Percentiles rank a stretch among this genome's conserved stretches.
Conservation (phyloP, 2,113 vertebrate species). For the Bubalus kerabau region DNA sequence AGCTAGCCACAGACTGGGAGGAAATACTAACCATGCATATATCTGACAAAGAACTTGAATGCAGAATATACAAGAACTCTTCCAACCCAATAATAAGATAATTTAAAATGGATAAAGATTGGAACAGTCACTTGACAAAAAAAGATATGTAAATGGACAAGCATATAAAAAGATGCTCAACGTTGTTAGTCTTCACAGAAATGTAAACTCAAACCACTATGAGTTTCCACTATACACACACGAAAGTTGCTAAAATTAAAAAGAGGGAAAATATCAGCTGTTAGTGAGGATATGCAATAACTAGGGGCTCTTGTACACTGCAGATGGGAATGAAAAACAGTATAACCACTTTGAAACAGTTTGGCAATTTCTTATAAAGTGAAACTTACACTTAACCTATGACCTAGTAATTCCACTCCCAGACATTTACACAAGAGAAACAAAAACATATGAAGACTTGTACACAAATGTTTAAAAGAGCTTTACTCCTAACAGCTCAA, state of each 20-base stretch:
- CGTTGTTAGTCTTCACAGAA: neutral
- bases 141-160: neutral
- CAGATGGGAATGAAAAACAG: neutral
- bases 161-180: neutral
- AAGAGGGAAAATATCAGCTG: neutral
- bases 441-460: neutral
- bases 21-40: neutral
- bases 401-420: neutral
- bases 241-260: neutral
- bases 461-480: neutral
- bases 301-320: neutral
- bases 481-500: neutral
- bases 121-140: neutral
- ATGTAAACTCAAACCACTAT: neutral
- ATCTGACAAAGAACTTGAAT: neutral
- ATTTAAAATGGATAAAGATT: neutral
- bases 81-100: neutral
- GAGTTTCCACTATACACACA: neutral
- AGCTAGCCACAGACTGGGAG: neutral
- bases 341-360: neutral
- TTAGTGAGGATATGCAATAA: rapidly evolving
- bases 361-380: neutral
- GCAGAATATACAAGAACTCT: neutral
- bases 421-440: neutral
- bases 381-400: neutral